Evolutionary conservation across 2,113 vertebrate genomes (phyloP).

Genomic region (Platycercus adscitus): DNA sequence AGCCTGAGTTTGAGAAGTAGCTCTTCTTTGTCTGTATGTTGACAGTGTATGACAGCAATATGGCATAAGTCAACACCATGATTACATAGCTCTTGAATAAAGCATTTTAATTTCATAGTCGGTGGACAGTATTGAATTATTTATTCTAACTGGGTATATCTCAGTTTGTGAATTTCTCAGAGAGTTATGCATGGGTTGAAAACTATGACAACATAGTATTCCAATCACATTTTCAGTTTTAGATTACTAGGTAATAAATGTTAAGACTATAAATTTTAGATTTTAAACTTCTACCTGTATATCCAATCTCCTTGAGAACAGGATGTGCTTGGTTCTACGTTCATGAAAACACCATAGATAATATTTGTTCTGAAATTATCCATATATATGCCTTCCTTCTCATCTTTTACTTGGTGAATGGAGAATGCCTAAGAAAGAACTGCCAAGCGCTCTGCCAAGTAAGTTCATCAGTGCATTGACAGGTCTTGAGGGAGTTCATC

Average conservation of each 20-base stretch:
- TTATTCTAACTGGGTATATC: background rate
- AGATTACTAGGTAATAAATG: background rate
- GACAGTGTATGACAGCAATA: background rate
- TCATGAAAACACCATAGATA: background rate
- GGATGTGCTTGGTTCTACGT: background rate
- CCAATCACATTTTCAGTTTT: background rate
- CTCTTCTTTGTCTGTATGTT: background rate
- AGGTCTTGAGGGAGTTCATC: background rate
- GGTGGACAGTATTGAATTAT: background rate
- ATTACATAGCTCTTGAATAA: background rate
- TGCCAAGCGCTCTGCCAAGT: background rate
- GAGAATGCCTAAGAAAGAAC: background rate
- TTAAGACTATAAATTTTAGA: background rate
- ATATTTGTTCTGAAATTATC: background rate
- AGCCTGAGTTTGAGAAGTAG: background rate
- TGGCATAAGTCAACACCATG: background rate
- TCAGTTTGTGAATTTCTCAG: background rate
- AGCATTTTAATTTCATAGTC: background rate
- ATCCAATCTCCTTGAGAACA: background rate
- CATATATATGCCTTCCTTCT: background rate
- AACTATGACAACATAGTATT: background rate
- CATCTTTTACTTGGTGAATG: background rate
- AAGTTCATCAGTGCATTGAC: background rate
- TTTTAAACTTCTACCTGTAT: background rate
- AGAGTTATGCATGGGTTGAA: background rate